Base-by-base conservation (phyloP, 2,113 vertebrate genomes). In the Nesogale talazaci region DNA sequence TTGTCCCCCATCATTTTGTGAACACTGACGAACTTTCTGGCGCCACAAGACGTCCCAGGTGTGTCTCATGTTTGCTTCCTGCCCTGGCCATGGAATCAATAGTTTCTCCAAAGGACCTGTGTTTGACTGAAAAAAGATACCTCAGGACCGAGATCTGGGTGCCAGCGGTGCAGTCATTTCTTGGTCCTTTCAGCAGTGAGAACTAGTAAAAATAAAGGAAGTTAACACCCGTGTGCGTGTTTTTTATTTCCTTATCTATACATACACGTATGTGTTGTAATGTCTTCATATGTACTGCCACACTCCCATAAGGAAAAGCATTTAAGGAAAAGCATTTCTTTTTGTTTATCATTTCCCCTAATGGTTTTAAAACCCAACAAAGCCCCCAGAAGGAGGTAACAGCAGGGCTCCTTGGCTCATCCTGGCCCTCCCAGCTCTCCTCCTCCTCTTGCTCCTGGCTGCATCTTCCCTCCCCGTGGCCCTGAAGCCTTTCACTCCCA, bases 41-140 rank as follows among this genome's bases (percentile, higher is more conserved):
- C 70, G 34, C 17, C 59, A 81, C 9, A 83, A 61, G 85, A 34
- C 79, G 10, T 89, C 82, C 5, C 19, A 38, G 34, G 34, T 40
- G 6, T 8, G 63, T 93, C 57, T 88, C 56, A 14, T 77, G 83
- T 95, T 92, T 79, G 31, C 46, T 84, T 31, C 76, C 89, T 93
- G 34, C 4, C 74, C 34, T 22, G 87, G 59, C 74, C 63, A 25
- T 46, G 67, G 7, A 86, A 31, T 91, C 31, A 83, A 16, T n/a
- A 27, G 34, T 78, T 94, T 92, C 77, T 82, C 70, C 61, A 38
- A 42, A 91, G 40, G 29, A 90, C 9, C 40, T 87, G 46, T 29
- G 25, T 77, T 88, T 31, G 70, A 16, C 69, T 92, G 31, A 65
- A 92, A 74, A 67, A 38, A 17, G 17, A 46, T 63, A 75, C 69